Percentiles rank a stretch among this genome's conserved stretches.
Evolutionary conservation across 1,140 invertebrate species (phyloP).

Genomic region (Rhopalosiphum maidis): DNA sequence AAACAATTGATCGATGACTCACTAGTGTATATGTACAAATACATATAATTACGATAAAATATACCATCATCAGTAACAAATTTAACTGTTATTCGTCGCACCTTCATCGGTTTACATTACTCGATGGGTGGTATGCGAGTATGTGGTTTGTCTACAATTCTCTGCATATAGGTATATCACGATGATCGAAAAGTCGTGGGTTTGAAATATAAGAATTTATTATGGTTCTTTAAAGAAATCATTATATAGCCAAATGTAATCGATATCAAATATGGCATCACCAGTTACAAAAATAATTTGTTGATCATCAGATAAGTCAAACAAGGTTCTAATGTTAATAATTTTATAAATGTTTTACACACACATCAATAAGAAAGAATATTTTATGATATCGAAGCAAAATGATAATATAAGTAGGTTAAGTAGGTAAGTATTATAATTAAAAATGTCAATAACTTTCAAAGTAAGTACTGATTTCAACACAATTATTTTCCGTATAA

Average conservation of each 20-base stretch:
- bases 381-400: not conserved
- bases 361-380: not conserved
- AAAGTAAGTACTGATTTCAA: not conserved
- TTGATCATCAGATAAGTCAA: too few relatives aligned
- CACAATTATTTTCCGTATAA: not conserved
- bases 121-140: not conserved
- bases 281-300: too few relatives aligned
- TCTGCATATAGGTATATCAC: not conserved
- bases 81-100: slow-evolving; percentile 12
- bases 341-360: not conserved
- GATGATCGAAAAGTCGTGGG: not conserved
- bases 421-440: too few relatives aligned
- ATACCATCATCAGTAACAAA: not conserved
- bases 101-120: not conserved
- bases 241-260: not conserved
- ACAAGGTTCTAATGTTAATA: not conserved
- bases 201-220: not conserved
- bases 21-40: not conserved
- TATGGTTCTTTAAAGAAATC: not conserved
- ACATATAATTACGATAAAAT: not conserved
- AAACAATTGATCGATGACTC: not conserved
- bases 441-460: too few relatives aligned
- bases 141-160: not conserved
- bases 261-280: not conserved
- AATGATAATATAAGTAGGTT: too few relatives aligned